Evolutionary conservation across 2,888 invertebrate species (phyloP).

Genomic region (Orthosia incerta): DNA sequence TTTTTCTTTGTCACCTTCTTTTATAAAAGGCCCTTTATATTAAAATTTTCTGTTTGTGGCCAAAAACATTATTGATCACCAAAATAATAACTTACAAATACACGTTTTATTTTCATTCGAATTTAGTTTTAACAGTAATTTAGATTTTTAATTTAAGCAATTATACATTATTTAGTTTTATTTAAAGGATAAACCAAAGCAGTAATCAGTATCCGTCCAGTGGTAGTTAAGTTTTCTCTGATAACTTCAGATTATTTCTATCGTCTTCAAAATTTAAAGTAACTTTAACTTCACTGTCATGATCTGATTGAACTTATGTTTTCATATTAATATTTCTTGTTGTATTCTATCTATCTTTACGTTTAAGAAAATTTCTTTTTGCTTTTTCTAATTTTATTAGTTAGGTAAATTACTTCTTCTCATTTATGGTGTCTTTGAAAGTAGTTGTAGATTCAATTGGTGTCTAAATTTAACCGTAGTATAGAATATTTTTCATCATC

Average conservation of each 20-base stretch:
- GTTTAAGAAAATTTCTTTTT: conserved; percentile 5
- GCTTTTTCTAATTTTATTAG: conserved; percentile 14
- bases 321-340: conserved; percentile 62
- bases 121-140: conserved; percentile 57
- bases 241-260: conserved; percentile 59
- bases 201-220: conserved; percentile 91
- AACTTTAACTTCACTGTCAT: conserved; percentile 68
- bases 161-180: conserved; percentile 44
- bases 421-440: conserved; percentile 15
- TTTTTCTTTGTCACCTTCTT: not conserved
- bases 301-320: conserved; percentile 73
- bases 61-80: not conserved
- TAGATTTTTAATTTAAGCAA: conserved; percentile 57
- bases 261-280: conserved; percentile 54
- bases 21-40: not conserved
- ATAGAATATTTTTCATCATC: conserved; percentile 66
- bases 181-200: conserved; percentile 87
- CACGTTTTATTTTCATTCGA: conserved; percentile 11
- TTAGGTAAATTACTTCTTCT: conserved; percentile 8
- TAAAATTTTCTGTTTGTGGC: not conserved
- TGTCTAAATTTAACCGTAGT: conserved; percentile 46
- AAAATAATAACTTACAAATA: conserved; percentile 2
- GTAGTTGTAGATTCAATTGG: conserved; percentile 62
- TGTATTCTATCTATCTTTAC: conserved; percentile 12
- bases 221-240: conserved; percentile 84